Base-by-base conservation (phyloP, 92 coral and sea anemone genomes). In the Porites rus region DNA sequence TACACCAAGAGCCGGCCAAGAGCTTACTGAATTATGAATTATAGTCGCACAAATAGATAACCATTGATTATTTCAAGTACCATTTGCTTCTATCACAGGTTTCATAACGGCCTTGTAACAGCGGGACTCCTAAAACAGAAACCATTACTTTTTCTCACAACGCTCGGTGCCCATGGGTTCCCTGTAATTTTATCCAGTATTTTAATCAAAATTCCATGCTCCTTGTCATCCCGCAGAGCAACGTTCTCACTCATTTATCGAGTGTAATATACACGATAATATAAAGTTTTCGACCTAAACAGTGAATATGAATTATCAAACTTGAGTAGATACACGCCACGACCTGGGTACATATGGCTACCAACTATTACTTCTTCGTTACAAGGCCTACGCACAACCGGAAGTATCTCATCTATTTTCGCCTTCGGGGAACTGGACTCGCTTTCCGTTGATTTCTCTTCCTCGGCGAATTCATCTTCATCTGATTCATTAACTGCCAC, bases 341-440 rank as follows among this genome's bases (percentile, higher is more conserved):
- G 90, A 5, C 99, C 99, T 1, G 99, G 99, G 85, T 97, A 97
- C 92, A 97, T 90, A 59, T 97, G 99, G 62, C 99, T 97, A 4
- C 99, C 99, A 20, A 97, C 96, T 72, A 97, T 97, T 70, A 97
- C 99, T 82, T 97, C 99, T 65, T 97, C 99, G 67, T 95, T 95
- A 78, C 98, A 97, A 24, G 98, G 97, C 91, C 99, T 91, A 68
- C 99, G 93, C 11, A 95, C 92, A 12, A 94, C 98, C 14, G 99
- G 99, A 43, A 97, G 91, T 71, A 97, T 96, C 93, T 97, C 99
- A 76, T 97, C 99, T 72, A 93, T 90, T 75, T 95, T 86, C 66
- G 94, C 93, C 72, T 88, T 88, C 52, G 86, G 86, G n/a, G 91
- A 80, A 50, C 54, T 78, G 86, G 89, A 20, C 51, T 91, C 94